Conservation (phyloP, 35 echinoderm and acorn worm species). For the Ophioderma brevispina region DNA sequence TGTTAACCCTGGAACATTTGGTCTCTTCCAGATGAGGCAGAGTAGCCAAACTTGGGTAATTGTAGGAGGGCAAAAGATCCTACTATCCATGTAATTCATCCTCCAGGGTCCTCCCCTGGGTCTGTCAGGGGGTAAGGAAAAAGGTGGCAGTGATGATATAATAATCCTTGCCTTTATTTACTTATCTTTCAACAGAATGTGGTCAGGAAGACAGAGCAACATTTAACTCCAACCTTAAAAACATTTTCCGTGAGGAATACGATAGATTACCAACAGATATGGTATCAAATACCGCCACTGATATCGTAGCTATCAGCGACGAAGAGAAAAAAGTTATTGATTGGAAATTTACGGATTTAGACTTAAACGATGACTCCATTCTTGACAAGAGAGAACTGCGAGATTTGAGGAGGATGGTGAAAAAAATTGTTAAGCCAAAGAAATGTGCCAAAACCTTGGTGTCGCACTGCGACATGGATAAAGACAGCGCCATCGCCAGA, state of each 20-base stretch:
- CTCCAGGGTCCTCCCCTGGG: too few species aligned
- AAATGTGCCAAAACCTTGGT: constrained; percentile 72
- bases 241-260: constrained; percentile 72
- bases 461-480: constrained; percentile 53
- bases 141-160: too few species aligned
- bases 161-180: not conserved
- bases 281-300: not conserved
- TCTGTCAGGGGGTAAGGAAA: too few species aligned
- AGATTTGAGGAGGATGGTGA: constrained; percentile 58
- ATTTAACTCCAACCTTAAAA: constrained; percentile 74
- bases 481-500: constrained; percentile 21
- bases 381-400: constrained; percentile 63
- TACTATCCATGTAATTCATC: too few species aligned
- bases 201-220: constrained; percentile 48
- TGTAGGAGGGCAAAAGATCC: too few species aligned
- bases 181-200: constrained; percentile 31
- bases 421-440: constrained; percentile 72
- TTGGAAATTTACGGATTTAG: constrained; percentile 76
- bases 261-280: constrained; percentile 45
- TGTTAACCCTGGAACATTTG: too few species aligned
- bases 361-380: constrained; percentile 46
- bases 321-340: constrained; percentile 71
- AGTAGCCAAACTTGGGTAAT: too few species aligned
- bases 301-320: not conserved
- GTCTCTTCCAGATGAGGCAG: too few species aligned